Percentiles rank a stretch among this genome's conserved stretches.
These are phyloP conservation scores for Anomalospiza imberbis DNA, from an alignment of 2,797 vertebrate genomes.

Conservation along the genomic window DNA sequence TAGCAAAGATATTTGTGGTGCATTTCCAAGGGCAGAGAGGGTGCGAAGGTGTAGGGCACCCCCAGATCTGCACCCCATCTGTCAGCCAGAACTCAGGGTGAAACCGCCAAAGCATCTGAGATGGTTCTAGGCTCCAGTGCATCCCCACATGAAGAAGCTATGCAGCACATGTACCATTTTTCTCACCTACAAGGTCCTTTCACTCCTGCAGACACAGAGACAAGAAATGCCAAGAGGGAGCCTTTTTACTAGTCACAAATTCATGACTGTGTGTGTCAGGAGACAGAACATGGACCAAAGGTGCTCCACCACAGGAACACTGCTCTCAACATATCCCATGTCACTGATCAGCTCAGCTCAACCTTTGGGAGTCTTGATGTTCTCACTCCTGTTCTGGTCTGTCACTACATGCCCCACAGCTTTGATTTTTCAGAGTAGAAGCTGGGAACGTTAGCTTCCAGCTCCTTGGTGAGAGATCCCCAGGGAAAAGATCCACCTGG, in stretches of 20 bases:
- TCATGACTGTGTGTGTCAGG: neutral
- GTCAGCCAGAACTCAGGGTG: neutral
- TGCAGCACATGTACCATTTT: accelerated
- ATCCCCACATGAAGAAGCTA: neutral
- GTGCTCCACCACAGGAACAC: neutral
- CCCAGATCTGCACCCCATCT: neutral
- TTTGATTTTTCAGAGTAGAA: neutral
- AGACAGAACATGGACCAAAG: neutral
- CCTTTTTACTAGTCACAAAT: neutral
- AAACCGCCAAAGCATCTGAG: neutral
- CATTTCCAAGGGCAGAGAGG: neutral
- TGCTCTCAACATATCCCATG: accelerated
- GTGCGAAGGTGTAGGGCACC: neutral
- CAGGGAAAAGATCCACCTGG: neutral
- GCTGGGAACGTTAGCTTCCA: neutral
- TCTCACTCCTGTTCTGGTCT: neutral
- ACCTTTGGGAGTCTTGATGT: neutral
- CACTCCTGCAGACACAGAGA: neutral
- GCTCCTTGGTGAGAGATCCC: neutral
- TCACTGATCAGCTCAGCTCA: neutral
- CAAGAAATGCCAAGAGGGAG: neutral
- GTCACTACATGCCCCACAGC: neutral
- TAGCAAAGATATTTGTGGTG: neutral
- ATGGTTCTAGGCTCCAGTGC: accelerated
- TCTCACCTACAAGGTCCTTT: neutral